Evolutionary conservation across 2,113 vertebrate species (phyloP).

Genomic region (Tricholaema leucomelas): DNA sequence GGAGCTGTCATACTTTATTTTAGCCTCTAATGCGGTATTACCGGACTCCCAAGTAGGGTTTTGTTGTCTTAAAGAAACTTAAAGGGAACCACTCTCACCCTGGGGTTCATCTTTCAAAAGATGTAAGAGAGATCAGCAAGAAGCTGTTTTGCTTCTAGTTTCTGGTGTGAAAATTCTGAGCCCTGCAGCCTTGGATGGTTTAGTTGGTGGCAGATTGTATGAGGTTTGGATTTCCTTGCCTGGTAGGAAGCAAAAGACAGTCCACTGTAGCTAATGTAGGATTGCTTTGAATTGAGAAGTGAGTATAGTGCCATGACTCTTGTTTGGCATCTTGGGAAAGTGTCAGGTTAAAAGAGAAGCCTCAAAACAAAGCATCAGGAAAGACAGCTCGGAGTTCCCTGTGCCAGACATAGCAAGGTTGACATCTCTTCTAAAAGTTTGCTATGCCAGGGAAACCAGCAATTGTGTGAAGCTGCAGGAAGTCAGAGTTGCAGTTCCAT

Average conservation of each 20-base stretch:
- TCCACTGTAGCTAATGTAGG: neutral
- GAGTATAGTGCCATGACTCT: neutral
- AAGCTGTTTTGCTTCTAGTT: neutral
- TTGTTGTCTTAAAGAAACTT: neutral
- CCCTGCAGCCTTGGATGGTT: rapidly evolving
- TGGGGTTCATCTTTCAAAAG: neutral
- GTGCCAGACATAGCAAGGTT: neutral
- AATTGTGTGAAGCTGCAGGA: neutral
- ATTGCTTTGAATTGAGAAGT: neutral
- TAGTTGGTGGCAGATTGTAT: neutral
- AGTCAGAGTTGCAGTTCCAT: neutral
- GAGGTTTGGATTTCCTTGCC: neutral
- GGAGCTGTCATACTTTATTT: neutral
- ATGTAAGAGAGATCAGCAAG: neutral
- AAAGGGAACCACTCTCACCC: neutral
- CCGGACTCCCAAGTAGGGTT: neutral
- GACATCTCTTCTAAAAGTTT: neutral
- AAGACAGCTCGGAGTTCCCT: neutral
- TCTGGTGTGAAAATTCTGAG: neutral
- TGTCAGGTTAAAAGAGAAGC: neutral
- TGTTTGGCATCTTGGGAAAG: neutral
- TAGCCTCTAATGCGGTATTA: neutral
- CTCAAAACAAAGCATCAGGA: neutral
- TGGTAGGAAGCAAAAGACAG: neutral
- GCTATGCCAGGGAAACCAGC: neutral